Evolutionary conservation across 2,888 invertebrate genomes (phyloP).

Genomic region (Drosophila demipolita): DNA sequence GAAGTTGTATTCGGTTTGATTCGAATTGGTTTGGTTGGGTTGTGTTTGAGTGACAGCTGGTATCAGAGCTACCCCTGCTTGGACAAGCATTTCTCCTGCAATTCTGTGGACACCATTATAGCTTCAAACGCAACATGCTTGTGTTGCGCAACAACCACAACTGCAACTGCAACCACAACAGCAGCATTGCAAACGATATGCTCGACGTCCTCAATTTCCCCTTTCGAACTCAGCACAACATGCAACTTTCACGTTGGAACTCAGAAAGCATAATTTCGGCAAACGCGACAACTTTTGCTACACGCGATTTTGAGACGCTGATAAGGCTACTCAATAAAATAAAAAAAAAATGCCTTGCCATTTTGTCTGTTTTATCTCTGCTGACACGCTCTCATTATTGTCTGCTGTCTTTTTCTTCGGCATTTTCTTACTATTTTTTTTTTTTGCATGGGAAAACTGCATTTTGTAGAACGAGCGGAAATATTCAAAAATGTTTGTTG

Average conservation of each 20-base stretch:
- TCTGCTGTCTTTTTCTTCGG: background rate
- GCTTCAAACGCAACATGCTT: slow-evolving; percentile 31
- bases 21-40: background rate
- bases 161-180: slow-evolving; percentile 18
- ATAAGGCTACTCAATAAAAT: slow-evolving; percentile 42
- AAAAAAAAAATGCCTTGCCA: slow-evolving; percentile 29
- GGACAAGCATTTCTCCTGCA: slow-evolving; percentile 35
- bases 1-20: background rate
- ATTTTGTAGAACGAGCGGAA: slow-evolving; percentile 75
- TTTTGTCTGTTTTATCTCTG: slow-evolving; percentile 44
- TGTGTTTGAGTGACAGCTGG: slow-evolving; percentile 22
- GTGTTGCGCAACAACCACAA: slow-evolving; percentile 33
- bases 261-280: slow-evolving; percentile 45
- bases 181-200: too few species aligned
- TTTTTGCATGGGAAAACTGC: slow-evolving; percentile 70
- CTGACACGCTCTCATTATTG: slow-evolving; percentile 39
- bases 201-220: background rate
- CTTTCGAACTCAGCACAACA: slow-evolving; percentile 4
- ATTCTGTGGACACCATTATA: slow-evolving; percentile 31
- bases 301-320: slow-evolving; percentile 62
- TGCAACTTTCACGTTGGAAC: slow-evolving; percentile 37
- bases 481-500: slow-evolving; percentile 75
- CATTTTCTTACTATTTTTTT: slow-evolving; percentile 13
- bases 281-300: slow-evolving; percentile 51
- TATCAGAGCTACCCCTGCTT: slow-evolving; percentile 49